These are phyloP conservation scores for Numenius phaeopus DNA, from an alignment of 2,797 vertebrate genomes.

Conservation along the genomic window DNA sequence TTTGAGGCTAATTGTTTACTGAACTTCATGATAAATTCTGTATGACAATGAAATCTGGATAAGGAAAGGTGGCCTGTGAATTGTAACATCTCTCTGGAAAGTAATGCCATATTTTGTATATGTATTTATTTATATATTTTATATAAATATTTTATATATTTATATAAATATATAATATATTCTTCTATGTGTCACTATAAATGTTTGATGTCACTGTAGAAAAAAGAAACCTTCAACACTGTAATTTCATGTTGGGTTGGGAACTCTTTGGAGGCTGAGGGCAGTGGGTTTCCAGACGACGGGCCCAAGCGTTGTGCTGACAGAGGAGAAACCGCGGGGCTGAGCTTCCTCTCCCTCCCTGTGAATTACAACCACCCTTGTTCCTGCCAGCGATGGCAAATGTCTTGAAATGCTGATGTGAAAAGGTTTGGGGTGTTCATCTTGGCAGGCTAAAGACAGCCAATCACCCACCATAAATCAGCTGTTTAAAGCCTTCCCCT, in stretches of 20 bases:
- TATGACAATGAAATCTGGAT: neutral
- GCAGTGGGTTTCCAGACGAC: neutral
- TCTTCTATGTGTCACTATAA: constrained; percentile 52
- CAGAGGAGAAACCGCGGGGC: accelerated
- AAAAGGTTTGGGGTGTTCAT: neutral
- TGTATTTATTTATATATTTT: constrained; percentile 76
- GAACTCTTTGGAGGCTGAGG: neutral
- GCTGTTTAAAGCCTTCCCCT: neutral
- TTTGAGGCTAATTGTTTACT: neutral
- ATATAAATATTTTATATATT: constrained; percentile 74
- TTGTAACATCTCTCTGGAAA: constrained; percentile 52
- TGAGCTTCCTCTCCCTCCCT: neutral
- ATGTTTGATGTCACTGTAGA: constrained; percentile 16
- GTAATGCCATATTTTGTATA: constrained; percentile 61
- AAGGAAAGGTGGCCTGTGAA: constrained; percentile 16
- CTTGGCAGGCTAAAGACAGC: accelerated
- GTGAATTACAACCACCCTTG: neutral
- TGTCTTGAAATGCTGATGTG: neutral
- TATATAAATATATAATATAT: constrained; percentile 74
- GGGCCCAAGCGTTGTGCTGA: neutral
- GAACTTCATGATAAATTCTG: neutral
- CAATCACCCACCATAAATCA: neutral
- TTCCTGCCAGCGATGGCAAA: neutral
- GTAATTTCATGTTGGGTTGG: neutral
- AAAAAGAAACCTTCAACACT: neutral